Base-by-base conservation (phyloP, 2,797 vertebrate genomes). In the Zonotrichia albicollis region DNA sequence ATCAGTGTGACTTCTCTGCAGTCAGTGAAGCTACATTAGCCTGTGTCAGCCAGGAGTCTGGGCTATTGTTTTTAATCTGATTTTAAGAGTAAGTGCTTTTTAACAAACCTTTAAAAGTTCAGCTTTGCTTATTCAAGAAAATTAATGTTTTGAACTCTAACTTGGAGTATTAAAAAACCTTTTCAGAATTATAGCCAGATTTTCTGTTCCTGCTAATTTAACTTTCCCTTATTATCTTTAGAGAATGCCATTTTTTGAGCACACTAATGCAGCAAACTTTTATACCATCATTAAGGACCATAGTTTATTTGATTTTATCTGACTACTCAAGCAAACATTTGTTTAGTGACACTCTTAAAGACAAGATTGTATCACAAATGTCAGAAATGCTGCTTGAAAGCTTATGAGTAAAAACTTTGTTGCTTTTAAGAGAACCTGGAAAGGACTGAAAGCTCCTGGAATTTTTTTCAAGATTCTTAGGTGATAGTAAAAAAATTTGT, bases 301-400 rank as follows among this genome's bases (percentile, higher is more conserved):
- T 40, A 32, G 19, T 89, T 95, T 95, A 93, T 84, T 95, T 43
- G 80, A 95, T 96, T 92, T 94, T 12, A 46, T 57, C 71, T 88
- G 73, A 74, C 81, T 96, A 74, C 55, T 94, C 89, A 60, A 88
- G 91, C 86, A 96, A 94, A 94, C 11, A 57, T 94, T 91, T 94
- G 32, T 77, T 87, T 90, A 85, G 88, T 80, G 67, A 84, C 77
- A 55, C 32, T 76, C 54, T 91, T 64, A 86, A 89, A 68, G 43
- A 84, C 25, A 73, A 77, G 51, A 67, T 45, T 66, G 72, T 73
- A 55, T 67, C 78, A 82, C 61, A 92, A 96, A 91, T 90, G 30
- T 88, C 77, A 91, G 82, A 96, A 95, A 83, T 80, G 46, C 38
- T 65, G 9, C 50, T 90, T 58, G 57, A 93, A 97, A 95, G 32